Evolutionary conservation across 2,113 vertebrate genomes (phyloP).

Genomic region (Crotalus viridis): DNA sequence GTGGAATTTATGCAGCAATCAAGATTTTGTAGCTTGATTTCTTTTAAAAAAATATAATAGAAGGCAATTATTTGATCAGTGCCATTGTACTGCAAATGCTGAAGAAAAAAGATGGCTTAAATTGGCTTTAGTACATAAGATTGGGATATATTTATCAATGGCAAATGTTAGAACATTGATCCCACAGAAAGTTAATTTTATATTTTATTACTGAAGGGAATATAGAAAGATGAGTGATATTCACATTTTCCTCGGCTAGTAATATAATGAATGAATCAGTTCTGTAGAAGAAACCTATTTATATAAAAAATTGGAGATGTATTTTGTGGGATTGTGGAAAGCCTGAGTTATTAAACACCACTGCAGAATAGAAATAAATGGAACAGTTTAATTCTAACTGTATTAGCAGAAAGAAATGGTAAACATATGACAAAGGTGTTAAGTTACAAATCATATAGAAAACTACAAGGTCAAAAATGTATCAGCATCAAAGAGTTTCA

Average conservation of each 20-base stretch:
- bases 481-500: neutral
- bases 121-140: neutral
- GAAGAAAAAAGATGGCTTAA: neutral
- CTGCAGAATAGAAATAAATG: neutral
- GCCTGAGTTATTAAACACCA: neutral
- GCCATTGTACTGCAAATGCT: neutral
- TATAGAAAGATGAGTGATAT: neutral
- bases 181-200: neutral
- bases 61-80: neutral
- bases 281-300: neutral
- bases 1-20: neutral
- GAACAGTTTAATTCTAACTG: neutral
- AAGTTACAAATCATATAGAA: neutral
- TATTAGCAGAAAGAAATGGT: neutral
- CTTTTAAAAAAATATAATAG: neutral
- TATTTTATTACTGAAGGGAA: neutral
- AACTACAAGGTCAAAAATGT: neutral
- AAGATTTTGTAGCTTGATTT: neutral
- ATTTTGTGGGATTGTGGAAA: neutral
- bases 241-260: neutral
- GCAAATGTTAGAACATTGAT: neutral
- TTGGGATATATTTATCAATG: neutral
- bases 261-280: neutral
- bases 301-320: neutral
- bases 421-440: neutral